Conservation (phyloP, 2,888 invertebrate genomes). For the Lordiphosa andalusiaca region DNA sequence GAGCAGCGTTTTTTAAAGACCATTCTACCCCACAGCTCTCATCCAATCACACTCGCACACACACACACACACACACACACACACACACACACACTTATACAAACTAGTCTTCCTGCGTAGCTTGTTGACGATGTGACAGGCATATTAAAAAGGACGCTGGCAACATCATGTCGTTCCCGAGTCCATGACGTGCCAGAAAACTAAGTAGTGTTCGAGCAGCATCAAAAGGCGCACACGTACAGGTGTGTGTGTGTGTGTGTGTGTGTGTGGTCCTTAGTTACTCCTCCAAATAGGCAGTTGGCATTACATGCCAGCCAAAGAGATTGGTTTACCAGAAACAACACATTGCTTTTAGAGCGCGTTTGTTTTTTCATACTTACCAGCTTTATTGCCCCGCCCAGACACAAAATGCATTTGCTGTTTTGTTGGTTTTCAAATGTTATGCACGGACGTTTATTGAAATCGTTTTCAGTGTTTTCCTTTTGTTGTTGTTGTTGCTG, state of each 20-base stretch:
- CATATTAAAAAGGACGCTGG: conserved; percentile 67
- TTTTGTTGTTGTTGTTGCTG: conserved; percentile 17
- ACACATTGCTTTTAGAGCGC: conserved; percentile 69
- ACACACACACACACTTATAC: not conserved
- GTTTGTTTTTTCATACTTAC: conserved; percentile 57
- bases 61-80: not conserved
- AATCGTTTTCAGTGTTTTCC: conserved; percentile 45
- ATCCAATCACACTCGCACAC: not conserved
- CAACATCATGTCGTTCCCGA: conserved; percentile 42
- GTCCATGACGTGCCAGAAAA: conserved; percentile 67
- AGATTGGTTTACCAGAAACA: conserved; percentile 59
- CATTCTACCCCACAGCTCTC: not conserved
- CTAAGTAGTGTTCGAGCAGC: conserved; percentile 63
- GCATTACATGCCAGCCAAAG: conserved; percentile 63
- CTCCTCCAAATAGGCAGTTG: conserved; percentile 60
- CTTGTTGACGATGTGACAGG: conserved; percentile 64
- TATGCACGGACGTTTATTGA: conserved; percentile 72
- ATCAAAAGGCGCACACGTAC: conserved; percentile 66
- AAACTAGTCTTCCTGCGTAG: conserved; percentile 51
- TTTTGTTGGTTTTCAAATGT: conserved; percentile 50
- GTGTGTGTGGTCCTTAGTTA: conserved; percentile 5
- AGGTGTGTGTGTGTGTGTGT: conserved; percentile 55
- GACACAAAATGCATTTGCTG: conserved; percentile 23
- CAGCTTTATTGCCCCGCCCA: conserved; percentile 8
- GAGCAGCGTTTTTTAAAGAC: conserved; percentile 57